phyloP scores from a whole-genome alignment of 2,113 vertebrate genomes.

The Mohoua ochrocephala region DNA sequence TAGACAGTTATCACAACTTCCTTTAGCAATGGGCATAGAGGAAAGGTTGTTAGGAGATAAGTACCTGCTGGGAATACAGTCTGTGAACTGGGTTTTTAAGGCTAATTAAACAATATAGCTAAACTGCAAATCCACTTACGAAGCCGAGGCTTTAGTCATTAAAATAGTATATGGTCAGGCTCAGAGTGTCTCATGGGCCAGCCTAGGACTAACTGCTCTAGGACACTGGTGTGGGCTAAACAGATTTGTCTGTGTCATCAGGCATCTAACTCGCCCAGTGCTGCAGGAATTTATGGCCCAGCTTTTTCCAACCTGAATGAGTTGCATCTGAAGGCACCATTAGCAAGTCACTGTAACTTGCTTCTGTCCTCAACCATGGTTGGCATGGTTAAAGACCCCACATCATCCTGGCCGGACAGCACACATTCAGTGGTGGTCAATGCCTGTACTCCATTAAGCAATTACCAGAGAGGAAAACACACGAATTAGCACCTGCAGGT shows the following conservation, averaged over 20 bases:
- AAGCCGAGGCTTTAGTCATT: background rate
- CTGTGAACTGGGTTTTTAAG: background rate
- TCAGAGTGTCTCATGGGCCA: background rate
- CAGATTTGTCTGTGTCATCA: background rate
- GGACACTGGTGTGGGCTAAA: background rate
- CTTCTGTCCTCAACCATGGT: background rate
- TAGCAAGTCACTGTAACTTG: background rate
- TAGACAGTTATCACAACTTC: background rate
- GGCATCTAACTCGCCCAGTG: fast-evolving
- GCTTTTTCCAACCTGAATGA: background rate
- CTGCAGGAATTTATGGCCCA: background rate
- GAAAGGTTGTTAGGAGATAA: background rate
- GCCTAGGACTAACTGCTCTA: background rate
- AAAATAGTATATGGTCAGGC: background rate
- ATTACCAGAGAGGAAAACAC: background rate
- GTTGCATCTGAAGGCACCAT: background rate
- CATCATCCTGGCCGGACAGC: background rate
- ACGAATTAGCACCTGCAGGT: background rate
- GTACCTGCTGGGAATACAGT: background rate
- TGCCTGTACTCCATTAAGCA: background rate
- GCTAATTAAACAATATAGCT: background rate
- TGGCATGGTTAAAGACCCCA: background rate
- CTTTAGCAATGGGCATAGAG: background rate
- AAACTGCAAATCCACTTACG: background rate
- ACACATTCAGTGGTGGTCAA: background rate